phyloP scores from a whole-genome alignment of 2,113 vertebrate species.

The Calyptommatus sinebrachiatus region DNA sequence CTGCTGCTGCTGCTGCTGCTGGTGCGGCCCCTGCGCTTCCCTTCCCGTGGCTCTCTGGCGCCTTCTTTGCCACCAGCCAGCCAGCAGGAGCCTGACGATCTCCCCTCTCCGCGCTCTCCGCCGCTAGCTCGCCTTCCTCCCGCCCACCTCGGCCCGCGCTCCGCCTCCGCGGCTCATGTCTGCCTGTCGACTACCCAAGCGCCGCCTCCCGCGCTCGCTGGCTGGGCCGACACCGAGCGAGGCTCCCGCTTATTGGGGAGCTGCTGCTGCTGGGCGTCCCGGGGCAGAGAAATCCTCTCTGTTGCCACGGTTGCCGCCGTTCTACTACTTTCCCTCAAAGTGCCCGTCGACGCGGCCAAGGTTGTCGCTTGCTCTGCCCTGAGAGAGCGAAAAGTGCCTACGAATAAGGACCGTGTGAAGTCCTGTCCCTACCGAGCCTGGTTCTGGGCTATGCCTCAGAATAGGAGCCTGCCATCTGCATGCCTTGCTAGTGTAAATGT shows the following conservation, averaged over 20 bases:
- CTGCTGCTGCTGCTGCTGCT: neutral
- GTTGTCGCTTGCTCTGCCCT: neutral
- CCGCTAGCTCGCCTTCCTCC: rapidly evolving
- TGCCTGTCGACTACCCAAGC: neutral
- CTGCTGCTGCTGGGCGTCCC: too few relatives aligned
- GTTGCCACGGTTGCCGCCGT: neutral
- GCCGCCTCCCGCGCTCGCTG: neutral
- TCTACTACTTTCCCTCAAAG: neutral
- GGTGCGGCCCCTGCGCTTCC: too few relatives aligned
- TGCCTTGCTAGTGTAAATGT: too few relatives aligned
- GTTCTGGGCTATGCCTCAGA: neutral
- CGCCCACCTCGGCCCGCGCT: rapidly evolving
- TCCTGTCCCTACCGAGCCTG: neutral
- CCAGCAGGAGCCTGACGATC: neutral
- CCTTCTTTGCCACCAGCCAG: neutral
- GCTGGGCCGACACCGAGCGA: neutral
- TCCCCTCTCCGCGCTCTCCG: neutral
- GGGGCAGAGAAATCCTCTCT: too few relatives aligned
- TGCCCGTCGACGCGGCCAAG: neutral
- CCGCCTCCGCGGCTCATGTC: neutral
- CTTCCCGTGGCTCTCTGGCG: neutral
- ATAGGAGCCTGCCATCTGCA: too few relatives aligned
- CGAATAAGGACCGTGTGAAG: neutral
- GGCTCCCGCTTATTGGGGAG: too few relatives aligned
- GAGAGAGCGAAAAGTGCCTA: too few relatives aligned